These are phyloP conservation scores for western clawed frog (Xenopus tropicalis) DNA, from an alignment of 2,113 vertebrate genomes.

Conservation along the genomic window DNA sequence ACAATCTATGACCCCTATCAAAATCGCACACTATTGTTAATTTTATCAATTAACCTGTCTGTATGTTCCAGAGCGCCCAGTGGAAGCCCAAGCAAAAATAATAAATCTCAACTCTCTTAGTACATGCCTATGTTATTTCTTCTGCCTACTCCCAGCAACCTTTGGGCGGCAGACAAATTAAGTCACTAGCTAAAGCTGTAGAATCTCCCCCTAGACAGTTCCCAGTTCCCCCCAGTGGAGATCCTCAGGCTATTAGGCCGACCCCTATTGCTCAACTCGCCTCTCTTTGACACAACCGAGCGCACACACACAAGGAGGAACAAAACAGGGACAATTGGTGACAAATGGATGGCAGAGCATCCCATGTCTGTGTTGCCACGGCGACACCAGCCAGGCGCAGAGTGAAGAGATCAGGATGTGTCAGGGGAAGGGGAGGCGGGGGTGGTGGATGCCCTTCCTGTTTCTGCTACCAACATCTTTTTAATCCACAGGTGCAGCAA, in stretches of 20 bases:
- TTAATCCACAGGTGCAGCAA: conserved; percentile 41
- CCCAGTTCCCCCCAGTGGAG: conserved; percentile 45
- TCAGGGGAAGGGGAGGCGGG: conserved; percentile 65
- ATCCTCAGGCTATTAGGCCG: conserved; percentile 59
- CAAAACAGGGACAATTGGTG: conserved; percentile 88
- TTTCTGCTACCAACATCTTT: conserved; percentile 38
- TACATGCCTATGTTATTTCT: background rate
- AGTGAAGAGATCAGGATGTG: conserved; percentile 49
- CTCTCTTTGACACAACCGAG: conserved; percentile 66
- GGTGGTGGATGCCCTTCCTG: conserved; percentile 47
- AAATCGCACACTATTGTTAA: too few species aligned
- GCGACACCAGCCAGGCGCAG: conserved; percentile 65
- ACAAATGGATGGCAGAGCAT: conserved; percentile 84
- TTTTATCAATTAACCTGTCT: too few species aligned
- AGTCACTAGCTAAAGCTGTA: conserved; percentile 18
- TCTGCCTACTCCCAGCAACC: conserved; percentile 4
- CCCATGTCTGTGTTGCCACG: conserved; percentile 72
- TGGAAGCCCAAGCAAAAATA: too few species aligned
- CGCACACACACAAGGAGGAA: conserved; percentile 69
- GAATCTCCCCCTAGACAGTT: conserved; percentile 17
- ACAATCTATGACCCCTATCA: too few species aligned
- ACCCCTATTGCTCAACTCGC: conserved; percentile 54
- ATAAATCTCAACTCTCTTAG: background rate
- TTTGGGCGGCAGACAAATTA: conserved; percentile 28
- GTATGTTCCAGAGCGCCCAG: too few species aligned